These are phyloP conservation scores for Ariolimax columbianus DNA, from an alignment of 2,888 invertebrate species.

Conservation along the genomic window DNA sequence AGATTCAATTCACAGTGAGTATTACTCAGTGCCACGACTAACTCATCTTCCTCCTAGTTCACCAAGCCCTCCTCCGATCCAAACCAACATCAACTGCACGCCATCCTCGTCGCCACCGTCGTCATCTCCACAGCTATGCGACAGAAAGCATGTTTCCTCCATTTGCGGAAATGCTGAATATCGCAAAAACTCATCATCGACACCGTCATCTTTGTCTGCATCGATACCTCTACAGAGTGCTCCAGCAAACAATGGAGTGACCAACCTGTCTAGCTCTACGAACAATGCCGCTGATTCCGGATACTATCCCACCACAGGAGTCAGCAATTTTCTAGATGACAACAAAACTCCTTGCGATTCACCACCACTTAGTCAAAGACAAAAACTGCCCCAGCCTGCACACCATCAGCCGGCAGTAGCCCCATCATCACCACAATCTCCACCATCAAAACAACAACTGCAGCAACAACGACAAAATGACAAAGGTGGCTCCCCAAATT, in stretches of 20 bases:
- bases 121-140: constrained; percentile 36
- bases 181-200: constrained; percentile 46
- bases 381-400: constrained; percentile 58
- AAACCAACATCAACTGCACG: constrained; percentile 33
- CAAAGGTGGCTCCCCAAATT: constrained; percentile 47
- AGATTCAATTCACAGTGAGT: constrained; percentile 68
- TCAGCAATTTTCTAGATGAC: constrained; percentile 50
- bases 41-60: constrained; percentile 65
- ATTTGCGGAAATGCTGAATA: constrained; percentile 33
- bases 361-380: constrained; percentile 41
- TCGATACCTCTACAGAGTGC: constrained; percentile 60
- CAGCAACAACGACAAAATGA: constrained; percentile 18
- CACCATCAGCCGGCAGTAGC: constrained; percentile 55
- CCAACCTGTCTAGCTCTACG: neutral
- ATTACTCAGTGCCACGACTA: constrained; percentile 68
- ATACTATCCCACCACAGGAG: constrained; percentile 39
- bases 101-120: constrained; percentile 24
- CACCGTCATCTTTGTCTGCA: constrained; percentile 55
- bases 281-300: constrained; percentile 13
- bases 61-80: constrained; percentile 50
- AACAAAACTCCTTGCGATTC: constrained; percentile 43
- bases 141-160: constrained; percentile 31
- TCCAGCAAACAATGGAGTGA: constrained; percentile 61
- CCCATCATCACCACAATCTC: constrained; percentile 27
- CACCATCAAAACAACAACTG: constrained; percentile 28